A percentile compares a stretch with the other conserved stretches of the same genome.
phyloP scores from a whole-genome alignment of 2,888 invertebrate genomes.

The Mycalesis mineus region DNA sequence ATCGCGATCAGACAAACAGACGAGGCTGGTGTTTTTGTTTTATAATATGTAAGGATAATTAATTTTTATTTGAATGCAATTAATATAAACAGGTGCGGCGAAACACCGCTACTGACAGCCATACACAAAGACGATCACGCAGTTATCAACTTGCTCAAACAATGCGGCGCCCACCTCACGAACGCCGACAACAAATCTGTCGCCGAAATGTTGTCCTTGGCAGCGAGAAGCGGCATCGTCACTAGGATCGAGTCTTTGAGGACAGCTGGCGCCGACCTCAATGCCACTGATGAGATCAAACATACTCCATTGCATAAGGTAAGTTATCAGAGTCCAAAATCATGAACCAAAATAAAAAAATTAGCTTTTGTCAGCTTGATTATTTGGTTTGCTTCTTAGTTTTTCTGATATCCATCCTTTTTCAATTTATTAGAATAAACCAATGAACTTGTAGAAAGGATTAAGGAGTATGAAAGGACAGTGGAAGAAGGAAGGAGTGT shows the following conservation, averaged over 20 bases:
- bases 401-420: too few relatives aligned
- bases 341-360: too few relatives aligned
- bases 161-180: conserved; percentile 87
- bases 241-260: conserved; percentile 78
- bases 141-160: conserved; percentile 81
- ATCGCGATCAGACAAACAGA: too few relatives aligned
- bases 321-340: neutral
- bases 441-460: too few relatives aligned
- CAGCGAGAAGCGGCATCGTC: conserved; percentile 80
- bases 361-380: too few relatives aligned
- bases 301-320: conserved; percentile 83
- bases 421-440: too few relatives aligned
- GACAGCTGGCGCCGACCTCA: conserved; percentile 83
- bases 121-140: conserved; percentile 80
- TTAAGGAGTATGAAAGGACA: too few relatives aligned
- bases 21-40: too few relatives aligned
- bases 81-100: conserved; percentile 71
- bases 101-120: conserved; percentile 85
- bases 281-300: conserved; percentile 78
- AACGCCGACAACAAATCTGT: conserved; percentile 75
- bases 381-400: too few relatives aligned
- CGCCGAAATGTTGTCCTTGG: conserved; percentile 82
- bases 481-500: too few relatives aligned
- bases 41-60: too few relatives aligned
- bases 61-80: neutral